Evolutionary conservation across 2,797 vertebrate genomes (phyloP).

Genomic region (Masticophis lateralis): DNA sequence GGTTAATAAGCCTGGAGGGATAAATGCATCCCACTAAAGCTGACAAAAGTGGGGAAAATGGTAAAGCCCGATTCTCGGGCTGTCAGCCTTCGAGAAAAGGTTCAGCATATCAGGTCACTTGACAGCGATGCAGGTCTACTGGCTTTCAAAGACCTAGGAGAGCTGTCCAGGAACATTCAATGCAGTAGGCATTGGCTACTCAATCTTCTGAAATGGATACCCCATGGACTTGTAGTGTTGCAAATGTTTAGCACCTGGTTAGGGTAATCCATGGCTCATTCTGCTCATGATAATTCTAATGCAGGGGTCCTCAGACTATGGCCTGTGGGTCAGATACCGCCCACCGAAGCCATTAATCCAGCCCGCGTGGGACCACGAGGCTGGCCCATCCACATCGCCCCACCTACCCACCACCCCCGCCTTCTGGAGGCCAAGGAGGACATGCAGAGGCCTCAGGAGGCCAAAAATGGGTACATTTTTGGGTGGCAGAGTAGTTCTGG

Average conservation of each 20-base stretch:
- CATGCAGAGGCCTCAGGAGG: too few relatives aligned
- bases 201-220: not conserved
- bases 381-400: too few relatives aligned
- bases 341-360: too few relatives aligned
- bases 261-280: not conserved
- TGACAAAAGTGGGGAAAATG: fast-evolving
- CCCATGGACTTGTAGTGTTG: fast-evolving
- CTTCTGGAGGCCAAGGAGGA: too few relatives aligned
- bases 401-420: too few relatives aligned
- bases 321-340: too few relatives aligned
- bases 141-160: not conserved
- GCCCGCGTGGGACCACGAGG: too few relatives aligned
- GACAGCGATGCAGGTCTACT: not conserved
- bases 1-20: fast-evolving
- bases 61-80: not conserved
- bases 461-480: too few relatives aligned
- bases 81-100: conserved; percentile 1
- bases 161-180: fast-evolving
- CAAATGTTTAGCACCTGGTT: fast-evolving
- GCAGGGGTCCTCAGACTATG: too few relatives aligned
- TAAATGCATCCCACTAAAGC: not conserved
- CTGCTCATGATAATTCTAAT: not conserved
- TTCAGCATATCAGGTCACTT: not conserved
- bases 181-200: fast-evolving
- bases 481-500: too few relatives aligned